Evolutionary conservation across 2,113 vertebrate genomes (phyloP).

Genomic region (Gila orcuttii): DNA sequence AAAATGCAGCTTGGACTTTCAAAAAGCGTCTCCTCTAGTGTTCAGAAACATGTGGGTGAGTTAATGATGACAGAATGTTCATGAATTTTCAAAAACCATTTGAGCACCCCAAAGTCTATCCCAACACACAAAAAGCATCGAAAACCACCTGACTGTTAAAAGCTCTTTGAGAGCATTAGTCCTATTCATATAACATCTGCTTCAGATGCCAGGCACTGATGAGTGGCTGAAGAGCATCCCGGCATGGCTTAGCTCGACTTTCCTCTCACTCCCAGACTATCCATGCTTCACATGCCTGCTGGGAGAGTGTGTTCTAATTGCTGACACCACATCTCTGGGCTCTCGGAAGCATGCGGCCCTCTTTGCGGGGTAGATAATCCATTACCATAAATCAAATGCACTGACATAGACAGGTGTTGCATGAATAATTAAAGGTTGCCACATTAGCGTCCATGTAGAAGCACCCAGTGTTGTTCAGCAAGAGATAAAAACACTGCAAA

Average conservation of each 20-base stretch:
- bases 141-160: constrained; percentile 42
- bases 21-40: background rate
- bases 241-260: constrained; percentile 38
- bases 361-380: constrained; percentile 73
- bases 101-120: constrained; percentile 5
- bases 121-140: background rate
- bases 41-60: background rate
- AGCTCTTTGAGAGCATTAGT: constrained; percentile 53
- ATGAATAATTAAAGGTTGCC: constrained; percentile 80
- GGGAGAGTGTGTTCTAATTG: constrained; percentile 72
- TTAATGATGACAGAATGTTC: background rate
- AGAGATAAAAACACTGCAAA: constrained; percentile 64
- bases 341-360: constrained; percentile 70
- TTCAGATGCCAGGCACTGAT: constrained; percentile 46
- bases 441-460: constrained; percentile 71
- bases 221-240: constrained; percentile 33
- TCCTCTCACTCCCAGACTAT: constrained; percentile 36
- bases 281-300: constrained; percentile 58
- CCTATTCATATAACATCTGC: constrained; percentile 51
- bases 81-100: background rate
- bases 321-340: constrained; percentile 73
- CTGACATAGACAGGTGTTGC: constrained; percentile 75
- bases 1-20: background rate
- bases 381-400: constrained; percentile 79
- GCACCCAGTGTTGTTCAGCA: constrained; percentile 49